Evolutionary conservation across 2,888 invertebrate species (phyloP).

Genomic region (Pegoplata infirma): DNA sequence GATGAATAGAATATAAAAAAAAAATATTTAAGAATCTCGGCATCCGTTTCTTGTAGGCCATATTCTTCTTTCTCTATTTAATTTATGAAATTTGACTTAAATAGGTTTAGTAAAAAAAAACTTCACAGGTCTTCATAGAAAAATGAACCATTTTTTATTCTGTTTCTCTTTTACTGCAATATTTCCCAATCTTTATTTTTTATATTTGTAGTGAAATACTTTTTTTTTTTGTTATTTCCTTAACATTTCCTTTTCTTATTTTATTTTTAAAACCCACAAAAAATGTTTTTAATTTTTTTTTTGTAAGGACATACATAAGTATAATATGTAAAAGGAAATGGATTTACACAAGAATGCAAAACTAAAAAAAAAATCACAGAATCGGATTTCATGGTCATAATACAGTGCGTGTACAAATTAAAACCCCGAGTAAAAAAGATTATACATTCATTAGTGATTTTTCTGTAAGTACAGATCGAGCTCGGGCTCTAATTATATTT

Average conservation of each 20-base stretch:
- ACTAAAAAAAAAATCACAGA: constrained; percentile 29
- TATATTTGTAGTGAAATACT: background rate
- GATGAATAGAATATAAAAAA: background rate
- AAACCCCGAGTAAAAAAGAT: constrained; percentile 18
- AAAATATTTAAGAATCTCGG: background rate
- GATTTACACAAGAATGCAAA: background rate
- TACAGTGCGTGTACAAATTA: constrained; percentile 45
- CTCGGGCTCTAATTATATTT: too few relatives aligned
- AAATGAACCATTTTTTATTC: constrained; percentile 26
- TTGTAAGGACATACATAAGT: background rate
- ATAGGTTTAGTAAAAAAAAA: constrained; percentile 26
- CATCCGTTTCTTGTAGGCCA: constrained; percentile 22
- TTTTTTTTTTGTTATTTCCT: constrained; percentile 39
- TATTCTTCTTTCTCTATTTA: background rate
- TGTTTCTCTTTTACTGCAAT: background rate
- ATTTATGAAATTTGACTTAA: constrained; percentile 35
- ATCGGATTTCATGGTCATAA: constrained; percentile 25
- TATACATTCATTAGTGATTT: too few relatives aligned
- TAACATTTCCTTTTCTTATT: constrained; percentile 32
- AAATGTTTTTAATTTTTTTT: too few relatives aligned
- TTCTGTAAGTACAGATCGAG: too few relatives aligned
- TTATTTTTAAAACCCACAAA: constrained; percentile 10
- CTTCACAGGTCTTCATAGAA: constrained; percentile 7
- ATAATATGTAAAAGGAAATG: constrained; percentile 4
- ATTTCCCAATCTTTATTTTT: constrained; percentile 3